Evolutionary conservation across 1,140 invertebrate species (phyloP), one percentile per base, ranked within the genome.

Genomic region (Holcopasites calliopsidis): DNA sequence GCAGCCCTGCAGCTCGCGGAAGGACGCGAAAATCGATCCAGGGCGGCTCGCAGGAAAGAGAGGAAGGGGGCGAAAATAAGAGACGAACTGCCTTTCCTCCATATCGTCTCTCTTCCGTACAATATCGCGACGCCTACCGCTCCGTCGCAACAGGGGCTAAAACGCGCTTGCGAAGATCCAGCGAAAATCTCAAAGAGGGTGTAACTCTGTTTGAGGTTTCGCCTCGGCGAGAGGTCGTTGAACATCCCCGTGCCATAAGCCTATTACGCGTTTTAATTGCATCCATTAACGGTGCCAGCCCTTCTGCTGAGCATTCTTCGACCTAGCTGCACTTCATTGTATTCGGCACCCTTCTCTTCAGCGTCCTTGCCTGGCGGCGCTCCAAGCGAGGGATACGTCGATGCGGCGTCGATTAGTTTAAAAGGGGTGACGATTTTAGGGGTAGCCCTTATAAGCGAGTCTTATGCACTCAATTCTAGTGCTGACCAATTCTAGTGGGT

Each of bases 211-310:
- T 65, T 35, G 49, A 69, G 31, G 71, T 47, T 26, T 49, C 64
- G 52, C 62, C n/a, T 7, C 60, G 60, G 47, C 38, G 3, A 26
- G n/a, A n/a, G 26, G 38, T 65, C 26, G 21, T 13, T 6, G 50
- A 28, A 58, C 33, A 40, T 47, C 60, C 44, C 44, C 16, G 42
- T 33, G 47, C 28, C 79, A 58, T 65, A 54, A 66, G 70, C 66
- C 50, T 76, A 82, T 82, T 85, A 87, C 77, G 57, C 70, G 71
- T 84, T 87, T 88, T 88, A 88, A 88, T 87, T 86, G 85, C 85
- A 85, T 88, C 83, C 86, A 87, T 88, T 87, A 87, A 70, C 68
- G 52, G 57, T 42, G 11, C 57, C n/a, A 23, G 11, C 47, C 54
- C 44, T 11, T 10, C 16, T 16, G 42, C 11, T 21, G 21, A 33